Base-by-base conservation (phyloP, 2,888 invertebrate genomes). In the Oasisia sp. region DNA sequence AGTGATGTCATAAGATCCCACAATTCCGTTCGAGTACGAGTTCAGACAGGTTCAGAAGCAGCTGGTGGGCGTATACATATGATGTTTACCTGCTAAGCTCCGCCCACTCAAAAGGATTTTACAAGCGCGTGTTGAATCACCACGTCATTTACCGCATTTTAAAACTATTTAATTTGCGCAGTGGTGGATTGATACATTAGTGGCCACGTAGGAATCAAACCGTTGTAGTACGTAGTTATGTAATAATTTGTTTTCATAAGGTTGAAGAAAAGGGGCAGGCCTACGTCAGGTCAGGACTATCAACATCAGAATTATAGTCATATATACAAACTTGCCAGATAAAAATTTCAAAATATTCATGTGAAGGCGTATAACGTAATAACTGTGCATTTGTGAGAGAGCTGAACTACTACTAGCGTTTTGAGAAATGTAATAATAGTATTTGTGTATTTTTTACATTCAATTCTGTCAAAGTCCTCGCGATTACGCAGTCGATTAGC, bases 1-100 rank as follows among this genome's bases (percentile, higher is more conserved):
- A 74, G 74, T 74, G 74, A 74, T 74, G 74, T 74, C 74, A 74
- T 74, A 27, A 74, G 74, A 74, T 74, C 74, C 74, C 74, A 74
- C 74, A 74, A 74, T 74, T 74, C 74, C 74, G 74, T 74, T 74
- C 74, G 74, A 19, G 27, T 74, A 74, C 74, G 74, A 74, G 74
- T 74, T 74, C 74, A 74, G 74, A 74, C 74, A 74, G 74, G 74
- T 74, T 74, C 74, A 74, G 74, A 74, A n/a, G 74, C 19, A n/a
- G 74, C 27, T 27, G 5, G 74, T 74, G 74, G 74, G 74, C n/a
- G 74, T 74, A 27, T 27, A 19, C 74, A 74, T 27, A 7, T 74
- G 3, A 74, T 74, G 74, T 74, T 74, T 74, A 74, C 74, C 27
- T 74, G 74, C 27, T 74, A 74, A 74, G 74, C 74, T 74, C 74